phyloP scores from a whole-genome alignment of 2,888 invertebrate genomes.

The Ectobius pallidus region DNA sequence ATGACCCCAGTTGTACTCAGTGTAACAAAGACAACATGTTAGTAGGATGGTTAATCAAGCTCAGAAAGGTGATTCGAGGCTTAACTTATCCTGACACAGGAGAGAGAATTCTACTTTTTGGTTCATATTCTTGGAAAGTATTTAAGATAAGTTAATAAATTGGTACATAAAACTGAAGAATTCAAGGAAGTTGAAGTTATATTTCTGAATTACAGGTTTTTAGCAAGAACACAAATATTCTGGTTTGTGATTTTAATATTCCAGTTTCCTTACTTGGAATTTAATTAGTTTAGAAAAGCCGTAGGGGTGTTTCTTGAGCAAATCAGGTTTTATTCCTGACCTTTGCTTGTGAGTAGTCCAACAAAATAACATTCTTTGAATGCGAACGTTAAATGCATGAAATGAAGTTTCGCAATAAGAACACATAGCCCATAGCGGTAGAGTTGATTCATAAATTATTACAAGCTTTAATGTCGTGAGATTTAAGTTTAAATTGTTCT shows the following conservation, averaged over 20 bases:
- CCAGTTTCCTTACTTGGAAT: background rate
- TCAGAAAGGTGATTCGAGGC: too few relatives aligned
- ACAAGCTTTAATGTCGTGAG: too few relatives aligned
- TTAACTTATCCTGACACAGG: too few relatives aligned
- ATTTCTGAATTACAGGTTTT: background rate
- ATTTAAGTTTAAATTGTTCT: too few relatives aligned
- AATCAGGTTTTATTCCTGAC: slow-evolving; percentile 2
- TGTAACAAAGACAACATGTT: too few relatives aligned
- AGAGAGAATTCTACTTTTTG: too few relatives aligned
- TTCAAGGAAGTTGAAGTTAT: background rate
- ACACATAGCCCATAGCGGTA: background rate
- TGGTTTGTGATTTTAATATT: background rate
- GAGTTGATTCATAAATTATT: background rate
- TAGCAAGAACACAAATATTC: background rate
- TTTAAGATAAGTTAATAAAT: too few relatives aligned
- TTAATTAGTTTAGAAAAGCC: slow-evolving; percentile 7
- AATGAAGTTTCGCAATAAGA: slow-evolving; percentile 2
- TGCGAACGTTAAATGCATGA: background rate
- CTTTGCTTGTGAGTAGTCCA: background rate
- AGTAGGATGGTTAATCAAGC: too few relatives aligned
- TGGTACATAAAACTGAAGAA: too few relatives aligned
- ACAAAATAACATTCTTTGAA: background rate
- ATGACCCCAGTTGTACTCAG: too few relatives aligned
- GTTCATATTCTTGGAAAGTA: too few relatives aligned
- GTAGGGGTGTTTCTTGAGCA: slow-evolving; percentile 9